A percentile compares a stretch with the other conserved stretches of the same genome.
These are phyloP conservation scores for Dipodomys stephensi DNA, from an alignment of 2,113 vertebrate species.

Conservation along the genomic window DNA sequence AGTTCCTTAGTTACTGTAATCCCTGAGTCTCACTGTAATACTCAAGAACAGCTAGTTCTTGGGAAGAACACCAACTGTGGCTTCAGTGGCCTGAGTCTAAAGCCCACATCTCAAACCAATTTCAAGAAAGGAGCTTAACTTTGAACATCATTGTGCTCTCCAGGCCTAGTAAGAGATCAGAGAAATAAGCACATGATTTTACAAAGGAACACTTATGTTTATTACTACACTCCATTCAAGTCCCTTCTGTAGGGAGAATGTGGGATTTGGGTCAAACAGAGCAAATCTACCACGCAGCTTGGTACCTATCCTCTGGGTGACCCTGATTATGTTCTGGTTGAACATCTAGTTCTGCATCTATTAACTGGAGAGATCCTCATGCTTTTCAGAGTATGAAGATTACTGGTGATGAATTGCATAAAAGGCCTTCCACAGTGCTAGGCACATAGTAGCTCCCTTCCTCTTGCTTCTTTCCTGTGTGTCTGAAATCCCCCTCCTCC, in stretches of 20 bases:
- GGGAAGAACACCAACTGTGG: not conserved
- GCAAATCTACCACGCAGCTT: not conserved
- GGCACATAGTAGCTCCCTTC: not conserved
- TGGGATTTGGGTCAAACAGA: not conserved
- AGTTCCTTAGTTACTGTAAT: not conserved
- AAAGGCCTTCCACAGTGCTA: not conserved
- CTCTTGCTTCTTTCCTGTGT: not conserved
- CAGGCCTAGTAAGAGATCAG: not conserved
- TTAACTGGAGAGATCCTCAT: not conserved
- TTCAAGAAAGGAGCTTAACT: not conserved
- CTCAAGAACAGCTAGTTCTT: not conserved
- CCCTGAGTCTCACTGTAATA: not conserved
- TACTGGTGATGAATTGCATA: not conserved
- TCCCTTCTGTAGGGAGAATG: not conserved
- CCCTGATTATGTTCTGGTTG: not conserved
- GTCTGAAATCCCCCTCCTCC: not conserved
- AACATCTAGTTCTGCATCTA: not conserved
- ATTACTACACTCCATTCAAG: not conserved
- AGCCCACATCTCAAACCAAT: not conserved
- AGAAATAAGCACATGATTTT: not conserved
- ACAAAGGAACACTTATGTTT: not conserved
- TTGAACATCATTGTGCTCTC: not conserved
- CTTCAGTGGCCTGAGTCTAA: not conserved
- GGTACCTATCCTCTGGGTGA: too few relatives aligned
- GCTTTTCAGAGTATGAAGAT: not conserved